phyloP scores from a whole-genome alignment of 2,888 invertebrate species.

The Atrina japonica region DNA sequence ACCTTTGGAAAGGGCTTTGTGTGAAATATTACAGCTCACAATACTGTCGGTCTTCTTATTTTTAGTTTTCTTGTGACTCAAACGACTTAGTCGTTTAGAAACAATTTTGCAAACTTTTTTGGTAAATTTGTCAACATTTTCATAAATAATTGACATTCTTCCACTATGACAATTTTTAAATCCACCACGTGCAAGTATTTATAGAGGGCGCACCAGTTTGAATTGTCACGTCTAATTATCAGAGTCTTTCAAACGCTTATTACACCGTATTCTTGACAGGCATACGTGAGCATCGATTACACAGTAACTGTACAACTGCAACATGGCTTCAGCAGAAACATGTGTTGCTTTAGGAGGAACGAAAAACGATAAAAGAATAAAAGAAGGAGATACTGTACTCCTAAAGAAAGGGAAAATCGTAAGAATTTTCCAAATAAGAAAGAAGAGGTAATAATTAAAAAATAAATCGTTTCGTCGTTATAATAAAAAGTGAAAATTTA shows the following conservation, averaged over 20 bases:
- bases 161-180: slow-evolving; percentile 9
- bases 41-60: background rate
- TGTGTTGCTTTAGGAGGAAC: background rate
- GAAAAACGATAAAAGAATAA: slow-evolving; percentile 34
- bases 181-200: slow-evolving; percentile 49
- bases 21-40: background rate
- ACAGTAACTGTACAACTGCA: no score
- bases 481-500: no score
- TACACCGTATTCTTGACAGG: background rate
- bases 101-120: slow-evolving; percentile 8
- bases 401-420: slow-evolving; percentile 62
- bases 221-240: background rate
- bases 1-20: background rate
- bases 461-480: background rate
- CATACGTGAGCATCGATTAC: background rate
- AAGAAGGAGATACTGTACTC: slow-evolving; percentile 64
- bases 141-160: background rate
- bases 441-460: slow-evolving; percentile 50
- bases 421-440: slow-evolving; percentile 61
- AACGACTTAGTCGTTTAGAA: slow-evolving; percentile 3
- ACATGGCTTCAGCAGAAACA: no score
- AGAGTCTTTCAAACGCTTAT: slow-evolving; percentile 4
- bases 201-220: slow-evolving; percentile 32
- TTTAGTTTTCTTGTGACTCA: background rate
- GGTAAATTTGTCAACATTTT: slow-evolving; percentile 5